Evolutionary conservation across 2,888 invertebrate species (phyloP), one percentile per base, ranked within the genome.

Genomic region (Dione juno): DNA sequence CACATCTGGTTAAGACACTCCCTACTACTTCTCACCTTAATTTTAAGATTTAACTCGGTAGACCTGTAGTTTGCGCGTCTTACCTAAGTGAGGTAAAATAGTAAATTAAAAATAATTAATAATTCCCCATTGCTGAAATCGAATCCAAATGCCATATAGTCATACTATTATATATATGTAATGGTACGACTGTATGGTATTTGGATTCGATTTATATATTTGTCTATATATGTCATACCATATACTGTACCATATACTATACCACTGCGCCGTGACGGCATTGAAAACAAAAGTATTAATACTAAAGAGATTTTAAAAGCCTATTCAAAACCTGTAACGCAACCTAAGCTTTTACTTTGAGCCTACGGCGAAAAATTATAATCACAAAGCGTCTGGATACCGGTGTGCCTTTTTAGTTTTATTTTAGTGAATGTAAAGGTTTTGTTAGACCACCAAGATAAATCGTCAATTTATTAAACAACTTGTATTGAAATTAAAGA

Each of bases 321-420:
- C 16, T 35, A 57, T 57, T 37, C 37, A 57, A 40, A 57, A 57
- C 57, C 35, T 57, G 57, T 57, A 40, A 54, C 10, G 35, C 54
- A 8, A 54, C 16, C 54, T 57, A 57, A 57, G 13, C 37, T 57
- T 40, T 57, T 57, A 57, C 57, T 40, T 40, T 57, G 40, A 61
- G 61, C 61, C 61, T 45, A n/a, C 43, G 45, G 45, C 45, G 11
- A 61, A 61, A 61, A 57, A 61, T 45, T 61, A 45, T 28, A 61
- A 61, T 61, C 61, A 11, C 28, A 61, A 45, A 35, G n/a, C 43
- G 61, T 61, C 61, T 61, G 61, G 61, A 61, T 28, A 45, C 61
- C 28, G 28, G 10, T 28, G 43, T 3, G 11, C n/a, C n/a, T 61
- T 58, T 61, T 61, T 61, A 35, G 10, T 61, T 28, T 28, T 61